Percentiles rank a stretch among this genome's conserved stretches.
Conservation (phyloP, 2,797 vertebrate species). For the Lepus townsendii region DNA sequence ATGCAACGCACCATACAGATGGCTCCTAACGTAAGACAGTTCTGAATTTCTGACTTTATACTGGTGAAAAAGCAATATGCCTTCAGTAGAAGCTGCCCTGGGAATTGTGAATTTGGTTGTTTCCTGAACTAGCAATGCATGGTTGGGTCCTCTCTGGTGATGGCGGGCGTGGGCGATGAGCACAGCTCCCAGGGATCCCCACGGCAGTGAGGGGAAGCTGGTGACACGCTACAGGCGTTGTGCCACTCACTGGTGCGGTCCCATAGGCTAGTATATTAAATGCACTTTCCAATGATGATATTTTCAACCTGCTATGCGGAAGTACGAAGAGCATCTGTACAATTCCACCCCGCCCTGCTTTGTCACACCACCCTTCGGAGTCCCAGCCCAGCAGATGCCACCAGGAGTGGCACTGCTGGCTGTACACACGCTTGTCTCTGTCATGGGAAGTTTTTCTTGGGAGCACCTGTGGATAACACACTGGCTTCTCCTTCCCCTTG, state of each 20-base stretch:
- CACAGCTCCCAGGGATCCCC: background rate
- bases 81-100: background rate
- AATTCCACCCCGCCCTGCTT: background rate
- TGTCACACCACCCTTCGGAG: background rate
- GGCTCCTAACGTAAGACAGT: background rate
- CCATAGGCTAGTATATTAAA: background rate
- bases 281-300: background rate
- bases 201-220: background rate
- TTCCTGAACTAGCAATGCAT: background rate
- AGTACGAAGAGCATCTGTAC: rapidly evolving
- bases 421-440: too few relatives aligned
- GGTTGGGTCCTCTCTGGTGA: too few relatives aligned
- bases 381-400: rapidly evolving
- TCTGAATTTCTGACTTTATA: too few relatives aligned
- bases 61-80: background rate
- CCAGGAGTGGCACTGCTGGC: background rate
- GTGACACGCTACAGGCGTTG: background rate
- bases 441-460: rapidly evolving
- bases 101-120: background rate
- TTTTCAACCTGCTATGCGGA: background rate
- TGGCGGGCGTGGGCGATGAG: background rate
- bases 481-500: background rate
- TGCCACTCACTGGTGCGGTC: background rate
- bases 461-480: background rate
- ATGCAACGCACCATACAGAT: background rate